These are phyloP conservation scores for Gyrodactylus bullatarudis DNA, from an alignment of 1,140 invertebrate genomes.

Conservation along the genomic window DNA sequence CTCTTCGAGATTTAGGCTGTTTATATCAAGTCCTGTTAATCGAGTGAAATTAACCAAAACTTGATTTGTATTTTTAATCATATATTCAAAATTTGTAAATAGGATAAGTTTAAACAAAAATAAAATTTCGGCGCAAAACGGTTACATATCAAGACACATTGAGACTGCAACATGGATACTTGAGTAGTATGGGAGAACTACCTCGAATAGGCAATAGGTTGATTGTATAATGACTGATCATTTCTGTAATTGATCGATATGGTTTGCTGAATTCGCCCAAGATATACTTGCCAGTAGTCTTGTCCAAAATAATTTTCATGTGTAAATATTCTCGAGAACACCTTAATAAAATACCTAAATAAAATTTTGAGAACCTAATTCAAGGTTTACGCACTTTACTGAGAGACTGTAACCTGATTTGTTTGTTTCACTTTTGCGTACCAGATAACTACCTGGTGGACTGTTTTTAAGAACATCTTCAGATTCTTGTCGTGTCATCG, in stretches of 20 bases:
- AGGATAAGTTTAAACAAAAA: background rate
- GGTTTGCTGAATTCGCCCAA: slow-evolving; percentile 3
- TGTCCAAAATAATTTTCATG: slow-evolving; percentile 1
- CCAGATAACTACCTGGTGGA: slow-evolving; percentile 1
- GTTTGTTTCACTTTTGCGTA: background rate
- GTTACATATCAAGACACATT: background rate
- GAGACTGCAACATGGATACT: background rate
- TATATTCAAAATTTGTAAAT: background rate
- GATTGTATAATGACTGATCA: background rate
- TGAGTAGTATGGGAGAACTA: background rate
- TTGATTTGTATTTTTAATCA: too few species aligned
- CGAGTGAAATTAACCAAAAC: too few species aligned
- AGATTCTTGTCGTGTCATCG: background rate
- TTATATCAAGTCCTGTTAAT: too few species aligned
- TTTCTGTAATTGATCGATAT: background rate
- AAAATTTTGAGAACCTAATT: background rate
- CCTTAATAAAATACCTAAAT: background rate
- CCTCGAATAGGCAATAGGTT: background rate
- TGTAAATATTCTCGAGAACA: background rate
- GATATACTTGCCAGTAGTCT: background rate
- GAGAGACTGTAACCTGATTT: background rate
- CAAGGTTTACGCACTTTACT: background rate
- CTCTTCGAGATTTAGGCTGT: too few species aligned
- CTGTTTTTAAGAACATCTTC: background rate
- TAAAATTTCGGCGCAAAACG: background rate